Evolutionary conservation across 2,888 invertebrate genomes (phyloP).

Genomic region (Elegia similella): DNA sequence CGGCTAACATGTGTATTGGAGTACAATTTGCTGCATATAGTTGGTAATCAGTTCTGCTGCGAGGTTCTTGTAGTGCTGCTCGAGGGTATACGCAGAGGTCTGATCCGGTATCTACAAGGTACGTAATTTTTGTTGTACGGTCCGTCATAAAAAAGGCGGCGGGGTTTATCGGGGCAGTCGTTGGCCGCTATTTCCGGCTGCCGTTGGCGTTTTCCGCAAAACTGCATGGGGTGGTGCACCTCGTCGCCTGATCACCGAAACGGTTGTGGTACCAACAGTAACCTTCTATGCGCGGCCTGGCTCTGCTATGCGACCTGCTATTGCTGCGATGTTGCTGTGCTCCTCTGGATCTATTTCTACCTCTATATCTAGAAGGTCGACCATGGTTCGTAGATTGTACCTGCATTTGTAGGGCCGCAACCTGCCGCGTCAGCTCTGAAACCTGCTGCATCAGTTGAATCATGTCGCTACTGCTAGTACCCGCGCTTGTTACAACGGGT

Average conservation of each 20-base stretch:
- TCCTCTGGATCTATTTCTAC: neutral
- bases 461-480: neutral
- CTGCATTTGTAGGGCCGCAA: neutral
- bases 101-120: slow-evolving; percentile 28
- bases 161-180: slow-evolving; percentile 13
- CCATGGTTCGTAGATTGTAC: too few relatives aligned
- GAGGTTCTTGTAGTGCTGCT: slow-evolving; percentile 18
- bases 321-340: neutral
- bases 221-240: slow-evolving; percentile 26
- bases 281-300: neutral
- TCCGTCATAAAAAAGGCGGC: slow-evolving; percentile 21
- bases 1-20: too few relatives aligned
- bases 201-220: slow-evolving; percentile 18
- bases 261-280: slow-evolving; percentile 25
- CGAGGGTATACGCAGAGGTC: slow-evolving; percentile 29
- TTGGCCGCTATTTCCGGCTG: slow-evolving; percentile 19
- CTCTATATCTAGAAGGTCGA: too few relatives aligned
- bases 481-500: slow-evolving; percentile 15
- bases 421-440: slow-evolving; percentile 7
- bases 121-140: slow-evolving; percentile 22
- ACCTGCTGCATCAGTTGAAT: slow-evolving; percentile 13
- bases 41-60: slow-evolving; percentile 28
- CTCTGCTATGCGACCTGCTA: neutral
- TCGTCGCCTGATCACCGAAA: slow-evolving; percentile 20
- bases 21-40: slow-evolving; percentile 42